Conservation (phyloP, 1,140 invertebrate genomes). For the Aphis gossypii region DNA sequence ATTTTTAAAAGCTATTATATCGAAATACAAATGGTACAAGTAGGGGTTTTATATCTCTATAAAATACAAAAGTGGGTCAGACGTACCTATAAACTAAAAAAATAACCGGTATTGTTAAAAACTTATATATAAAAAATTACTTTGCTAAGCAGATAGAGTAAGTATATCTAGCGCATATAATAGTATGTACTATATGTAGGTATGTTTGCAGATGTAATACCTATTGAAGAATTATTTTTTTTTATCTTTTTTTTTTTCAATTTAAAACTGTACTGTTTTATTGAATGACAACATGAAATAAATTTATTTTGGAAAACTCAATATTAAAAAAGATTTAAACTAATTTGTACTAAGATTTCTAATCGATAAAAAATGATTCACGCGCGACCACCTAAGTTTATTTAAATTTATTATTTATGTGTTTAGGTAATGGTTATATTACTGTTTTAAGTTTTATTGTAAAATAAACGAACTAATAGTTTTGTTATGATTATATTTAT, state of each 20-base stretch:
- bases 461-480: too few relatives aligned
- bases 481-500: too few relatives aligned
- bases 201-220: neutral
- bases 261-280: neutral
- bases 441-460: too few relatives aligned
- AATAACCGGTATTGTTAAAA: conserved; percentile 2
- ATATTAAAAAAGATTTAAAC: neutral
- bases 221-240: neutral
- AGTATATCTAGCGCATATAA: too few relatives aligned
- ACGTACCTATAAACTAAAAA: neutral
- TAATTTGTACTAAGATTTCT: neutral
- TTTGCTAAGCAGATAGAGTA: neutral
- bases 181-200: neutral
- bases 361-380: too few relatives aligned
- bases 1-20: conserved; percentile 45
- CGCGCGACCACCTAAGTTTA: too few relatives aligned
- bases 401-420: too few relatives aligned
- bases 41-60: conserved; percentile 4
- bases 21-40: conserved; percentile 19
- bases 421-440: too few relatives aligned
- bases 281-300: neutral
- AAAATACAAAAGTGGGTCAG: conserved; percentile 35
- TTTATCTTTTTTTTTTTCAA: neutral
- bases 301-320: neutral
- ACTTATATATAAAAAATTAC: conserved; percentile 23